phyloP scores from a whole-genome alignment of 2,888 invertebrate species.

The Macrosoma leucophasiata region DNA sequence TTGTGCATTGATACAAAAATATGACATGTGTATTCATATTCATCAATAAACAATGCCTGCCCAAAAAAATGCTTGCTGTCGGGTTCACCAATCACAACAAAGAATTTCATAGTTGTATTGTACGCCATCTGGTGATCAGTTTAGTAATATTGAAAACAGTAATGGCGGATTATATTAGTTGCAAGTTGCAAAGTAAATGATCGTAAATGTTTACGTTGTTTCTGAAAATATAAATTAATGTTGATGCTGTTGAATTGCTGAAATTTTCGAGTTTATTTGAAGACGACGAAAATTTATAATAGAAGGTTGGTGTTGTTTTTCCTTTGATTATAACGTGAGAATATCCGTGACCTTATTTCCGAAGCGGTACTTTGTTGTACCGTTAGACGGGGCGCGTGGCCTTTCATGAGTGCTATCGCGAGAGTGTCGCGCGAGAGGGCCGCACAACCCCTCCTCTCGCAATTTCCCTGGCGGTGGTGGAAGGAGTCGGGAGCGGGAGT shows the following conservation, averaged over 20 bases:
- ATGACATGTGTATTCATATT: too few relatives aligned
- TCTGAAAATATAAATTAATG: constrained; percentile 19
- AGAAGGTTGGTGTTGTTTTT: constrained; percentile 39
- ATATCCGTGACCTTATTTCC: constrained; percentile 70
- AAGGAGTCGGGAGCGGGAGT: constrained; percentile 73
- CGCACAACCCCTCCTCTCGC: constrained; percentile 69
- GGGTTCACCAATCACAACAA: constrained; percentile 41
- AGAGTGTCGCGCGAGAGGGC: constrained; percentile 56
- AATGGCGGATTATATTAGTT: constrained; percentile 65
- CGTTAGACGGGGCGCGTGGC: constrained; percentile 69
- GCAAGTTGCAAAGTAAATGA: constrained; percentile 46
- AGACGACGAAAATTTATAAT: constrained; percentile 16
- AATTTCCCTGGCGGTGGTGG: constrained; percentile 66
- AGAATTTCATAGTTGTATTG: constrained; percentile 27
- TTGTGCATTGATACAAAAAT: too few relatives aligned
- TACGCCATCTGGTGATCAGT: constrained; percentile 55
- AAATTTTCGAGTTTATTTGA: constrained; percentile 5
- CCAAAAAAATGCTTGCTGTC: too few relatives aligned
- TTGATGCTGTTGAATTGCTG: constrained; percentile 7
- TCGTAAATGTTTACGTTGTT: constrained; percentile 34
- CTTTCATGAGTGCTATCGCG: constrained; percentile 41
- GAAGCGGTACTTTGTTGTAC: constrained; percentile 65
- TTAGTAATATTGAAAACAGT: constrained; percentile 41
- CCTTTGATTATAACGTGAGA: constrained; percentile 29
- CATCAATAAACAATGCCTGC: too few relatives aligned